Percentiles rank a stretch among this genome's conserved stretches.
Conservation (phyloP, 1,140 invertebrate genomes). For the Chelonus insularis region DNA sequence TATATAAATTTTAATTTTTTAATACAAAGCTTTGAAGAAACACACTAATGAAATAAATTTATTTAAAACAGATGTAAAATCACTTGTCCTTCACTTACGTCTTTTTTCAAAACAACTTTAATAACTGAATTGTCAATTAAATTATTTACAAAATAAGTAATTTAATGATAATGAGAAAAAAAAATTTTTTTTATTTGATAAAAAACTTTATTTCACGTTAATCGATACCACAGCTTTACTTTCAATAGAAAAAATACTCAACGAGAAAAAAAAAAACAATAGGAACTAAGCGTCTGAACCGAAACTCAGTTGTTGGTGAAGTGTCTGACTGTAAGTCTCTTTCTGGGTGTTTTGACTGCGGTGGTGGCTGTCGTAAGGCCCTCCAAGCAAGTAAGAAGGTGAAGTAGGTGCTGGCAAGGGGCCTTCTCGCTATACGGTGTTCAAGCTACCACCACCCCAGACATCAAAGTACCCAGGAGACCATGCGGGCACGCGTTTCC, state of each 20-base stretch:
- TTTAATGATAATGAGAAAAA: neutral
- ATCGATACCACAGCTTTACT: neutral
- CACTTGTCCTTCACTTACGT: neutral
- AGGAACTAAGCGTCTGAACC: conserved; percentile 32
- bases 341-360: conserved; percentile 30
- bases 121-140: neutral
- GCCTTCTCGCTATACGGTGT: neutral
- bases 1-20: too few species aligned
- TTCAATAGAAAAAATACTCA: neutral
- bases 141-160: neutral
- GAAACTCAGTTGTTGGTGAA: conserved; percentile 41
- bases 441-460: conserved; percentile 8
- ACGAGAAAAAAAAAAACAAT: neutral
- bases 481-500: conserved; percentile 48
- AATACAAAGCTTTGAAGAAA: too few species aligned
- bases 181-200: neutral
- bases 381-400: neutral
- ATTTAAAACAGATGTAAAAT: neutral
- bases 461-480: conserved; percentile 25
- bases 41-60: too few species aligned
- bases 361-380: conserved; percentile 16
- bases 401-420: neutral
- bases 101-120: neutral
- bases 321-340: conserved; percentile 41
- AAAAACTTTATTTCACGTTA: neutral